Evolutionary conservation across 2,888 invertebrate genomes (phyloP).

Genomic region (Troides helena): DNA sequence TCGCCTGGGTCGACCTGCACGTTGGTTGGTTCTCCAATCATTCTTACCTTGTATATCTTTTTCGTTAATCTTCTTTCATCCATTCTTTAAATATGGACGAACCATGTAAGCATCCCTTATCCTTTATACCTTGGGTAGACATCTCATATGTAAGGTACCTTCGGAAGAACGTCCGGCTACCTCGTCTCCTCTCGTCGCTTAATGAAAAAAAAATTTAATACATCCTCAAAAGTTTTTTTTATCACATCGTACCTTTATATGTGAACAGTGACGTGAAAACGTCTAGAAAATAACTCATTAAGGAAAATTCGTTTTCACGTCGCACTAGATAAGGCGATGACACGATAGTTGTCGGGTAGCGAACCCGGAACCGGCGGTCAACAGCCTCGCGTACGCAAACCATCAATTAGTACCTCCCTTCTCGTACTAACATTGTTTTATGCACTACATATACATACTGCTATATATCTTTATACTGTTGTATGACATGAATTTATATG

Average conservation of each 20-base stretch:
- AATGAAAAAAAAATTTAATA: background rate
- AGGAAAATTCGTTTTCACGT: constrained; percentile 28
- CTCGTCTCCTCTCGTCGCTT: background rate
- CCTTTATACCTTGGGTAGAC: no score
- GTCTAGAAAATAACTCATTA: constrained; percentile 18
- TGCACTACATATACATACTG: background rate
- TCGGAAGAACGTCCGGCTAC: no score
- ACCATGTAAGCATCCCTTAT: no score
- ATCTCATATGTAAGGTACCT: no score
- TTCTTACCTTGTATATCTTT: no score
- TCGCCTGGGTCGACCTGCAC: no score
- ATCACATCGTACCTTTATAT: background rate
- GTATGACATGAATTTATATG: no score
- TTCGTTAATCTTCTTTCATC: no score
- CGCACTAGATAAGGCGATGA: constrained; percentile 27
- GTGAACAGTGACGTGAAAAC: constrained; percentile 7
- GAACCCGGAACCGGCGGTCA: constrained; percentile 36
- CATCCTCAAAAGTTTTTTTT: no score
- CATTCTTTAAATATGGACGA: no score
- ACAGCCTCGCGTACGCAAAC: constrained; percentile 26
- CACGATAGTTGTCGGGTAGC: constrained; percentile 29
- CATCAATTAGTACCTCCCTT: constrained; percentile 30
- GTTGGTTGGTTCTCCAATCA: no score
- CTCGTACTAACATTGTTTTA: constrained; percentile 12
- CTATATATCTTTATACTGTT: background rate